A percentile compares a stretch with the other conserved stretches of the same genome.
Conservation (phyloP, 2,888 invertebrate genomes). For the Eulithis prunata region DNA sequence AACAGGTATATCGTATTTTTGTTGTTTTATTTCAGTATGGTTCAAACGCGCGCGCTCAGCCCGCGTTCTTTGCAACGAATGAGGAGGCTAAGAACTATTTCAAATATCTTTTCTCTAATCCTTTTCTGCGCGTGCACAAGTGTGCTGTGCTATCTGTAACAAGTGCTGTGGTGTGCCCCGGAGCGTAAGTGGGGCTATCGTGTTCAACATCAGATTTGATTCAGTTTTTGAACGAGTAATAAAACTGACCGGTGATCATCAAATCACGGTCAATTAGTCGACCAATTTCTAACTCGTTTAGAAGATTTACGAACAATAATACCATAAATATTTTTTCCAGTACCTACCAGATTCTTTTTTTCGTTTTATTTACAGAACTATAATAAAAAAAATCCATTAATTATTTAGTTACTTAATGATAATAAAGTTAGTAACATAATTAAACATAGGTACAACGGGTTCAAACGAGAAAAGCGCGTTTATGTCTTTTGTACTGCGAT, state of each 20-base stretch:
- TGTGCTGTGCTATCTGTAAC: constrained; percentile 65
- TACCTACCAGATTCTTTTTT: too few species aligned
- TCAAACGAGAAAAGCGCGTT: constrained; percentile 42
- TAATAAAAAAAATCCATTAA: too few species aligned
- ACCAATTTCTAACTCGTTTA: constrained; percentile 18
- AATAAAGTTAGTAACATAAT: constrained; percentile 5
- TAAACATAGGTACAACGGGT: neutral
- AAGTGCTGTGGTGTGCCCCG: constrained; percentile 62
- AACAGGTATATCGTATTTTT: constrained; percentile 64
- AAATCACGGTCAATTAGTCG: constrained; percentile 4
- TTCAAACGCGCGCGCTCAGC: constrained; percentile 66
- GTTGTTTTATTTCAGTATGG: constrained; percentile 40
- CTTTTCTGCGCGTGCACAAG: constrained; percentile 71
- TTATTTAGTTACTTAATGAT: neutral
- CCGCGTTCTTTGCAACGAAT: constrained; percentile 76
- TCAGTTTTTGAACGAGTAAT: constrained; percentile 41
- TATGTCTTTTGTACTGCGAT: constrained; percentile 50
- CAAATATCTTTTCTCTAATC: constrained; percentile 81
- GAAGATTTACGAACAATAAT: constrained; percentile 21
- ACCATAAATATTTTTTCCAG: neutral
- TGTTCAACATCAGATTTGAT: constrained; percentile 52
- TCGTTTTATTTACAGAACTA: too few species aligned
- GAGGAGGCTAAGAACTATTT: constrained; percentile 80
- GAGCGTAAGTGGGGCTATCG: constrained; percentile 60
- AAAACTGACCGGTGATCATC: constrained; percentile 28